Percentiles rank a stretch among this genome's conserved stretches.
Evolutionary conservation across 2,797 vertebrate species (phyloP).

Genomic region (Ctenopoma multispine): DNA sequence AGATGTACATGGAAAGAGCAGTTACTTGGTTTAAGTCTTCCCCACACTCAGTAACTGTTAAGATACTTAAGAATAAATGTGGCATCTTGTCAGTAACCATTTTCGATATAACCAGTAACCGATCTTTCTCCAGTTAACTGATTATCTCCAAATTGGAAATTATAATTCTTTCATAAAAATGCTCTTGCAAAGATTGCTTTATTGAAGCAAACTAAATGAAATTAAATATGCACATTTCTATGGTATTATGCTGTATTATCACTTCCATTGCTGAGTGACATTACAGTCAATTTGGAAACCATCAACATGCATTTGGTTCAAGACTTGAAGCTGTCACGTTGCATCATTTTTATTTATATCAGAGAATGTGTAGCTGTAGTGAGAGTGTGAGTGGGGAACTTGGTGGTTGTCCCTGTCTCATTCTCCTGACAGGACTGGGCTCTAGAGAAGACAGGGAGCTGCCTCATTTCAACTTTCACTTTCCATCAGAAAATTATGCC

Average conservation of each 20-base stretch:
- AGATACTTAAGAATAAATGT: constrained; percentile 11
- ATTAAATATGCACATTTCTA: background rate
- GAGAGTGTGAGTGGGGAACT: constrained; percentile 15
- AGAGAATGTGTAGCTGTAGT: background rate
- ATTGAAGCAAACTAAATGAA: background rate
- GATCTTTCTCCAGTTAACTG: background rate
- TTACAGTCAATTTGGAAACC: background rate
- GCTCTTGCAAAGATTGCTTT: background rate
- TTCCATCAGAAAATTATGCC: constrained; percentile 26
- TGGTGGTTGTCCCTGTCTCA: constrained; percentile 2
- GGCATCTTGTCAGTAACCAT: background rate
- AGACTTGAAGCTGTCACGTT: constrained; percentile 10
- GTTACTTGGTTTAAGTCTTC: constrained; percentile 13
- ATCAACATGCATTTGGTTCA: background rate
- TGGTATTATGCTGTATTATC: no score
- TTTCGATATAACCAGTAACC: no score
- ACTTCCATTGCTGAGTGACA: no score
- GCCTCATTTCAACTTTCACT: constrained; percentile 38
- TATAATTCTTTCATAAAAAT: background rate
- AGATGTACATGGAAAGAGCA: constrained; percentile 12
- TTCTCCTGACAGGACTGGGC: constrained; percentile 38
- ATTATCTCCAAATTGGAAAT: background rate
- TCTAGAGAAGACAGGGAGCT: constrained; percentile 13
- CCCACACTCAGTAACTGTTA: background rate
- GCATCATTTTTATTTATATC: constrained; percentile 22